Percentiles rank a stretch among this genome's conserved stretches.
These are phyloP conservation scores for Arrhamphus sclerolepis DNA, from an alignment of 2,797 vertebrate species.

Conservation along the genomic window DNA sequence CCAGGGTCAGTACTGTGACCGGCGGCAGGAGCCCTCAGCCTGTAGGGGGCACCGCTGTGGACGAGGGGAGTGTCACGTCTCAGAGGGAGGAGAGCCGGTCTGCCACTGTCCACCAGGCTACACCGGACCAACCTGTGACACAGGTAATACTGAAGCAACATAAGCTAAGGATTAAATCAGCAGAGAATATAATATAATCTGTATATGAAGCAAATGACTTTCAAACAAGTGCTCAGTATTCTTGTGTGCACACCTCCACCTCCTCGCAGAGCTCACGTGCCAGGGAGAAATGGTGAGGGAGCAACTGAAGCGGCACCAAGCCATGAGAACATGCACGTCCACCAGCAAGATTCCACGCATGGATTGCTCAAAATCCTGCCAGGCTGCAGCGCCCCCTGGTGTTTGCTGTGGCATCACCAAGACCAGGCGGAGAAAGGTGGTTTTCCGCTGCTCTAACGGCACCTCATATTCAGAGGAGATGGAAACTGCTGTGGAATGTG, in stretches of 20 bases:
- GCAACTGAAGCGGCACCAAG: conserved; percentile 89
- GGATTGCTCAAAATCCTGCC: conserved; percentile 88
- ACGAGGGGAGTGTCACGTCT: conserved; percentile 88
- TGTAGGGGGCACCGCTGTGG: conserved; percentile 88
- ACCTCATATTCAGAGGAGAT: conserved; percentile 93
- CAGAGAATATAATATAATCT: not conserved
- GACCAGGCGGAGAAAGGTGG: conserved; percentile 90
- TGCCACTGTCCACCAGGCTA: conserved; percentile 89
- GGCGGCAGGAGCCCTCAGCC: conserved; percentile 82
- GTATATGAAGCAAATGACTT: not conserved
- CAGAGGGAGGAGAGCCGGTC: conserved; percentile 82
- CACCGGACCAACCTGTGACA: conserved; percentile 86
- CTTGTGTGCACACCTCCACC: not conserved
- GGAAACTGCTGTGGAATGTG: conserved; percentile 91
- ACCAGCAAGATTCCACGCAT: conserved; percentile 87
- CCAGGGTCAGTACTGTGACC: conserved; percentile 87
- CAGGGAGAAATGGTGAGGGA: conserved; percentile 90
- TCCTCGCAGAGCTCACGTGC: conserved; percentile 84
- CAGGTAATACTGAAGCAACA: conserved; percentile 76
- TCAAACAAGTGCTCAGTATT: not conserved
- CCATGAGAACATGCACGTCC: conserved; percentile 85
- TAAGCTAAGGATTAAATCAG: not conserved
- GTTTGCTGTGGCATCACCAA: conserved; percentile 91
- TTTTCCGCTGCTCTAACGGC: conserved; percentile 92
- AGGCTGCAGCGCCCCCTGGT: conserved; percentile 66